Conservation (phyloP, 2,797 vertebrate species). For the Leptoclinus maculatus region DNA sequence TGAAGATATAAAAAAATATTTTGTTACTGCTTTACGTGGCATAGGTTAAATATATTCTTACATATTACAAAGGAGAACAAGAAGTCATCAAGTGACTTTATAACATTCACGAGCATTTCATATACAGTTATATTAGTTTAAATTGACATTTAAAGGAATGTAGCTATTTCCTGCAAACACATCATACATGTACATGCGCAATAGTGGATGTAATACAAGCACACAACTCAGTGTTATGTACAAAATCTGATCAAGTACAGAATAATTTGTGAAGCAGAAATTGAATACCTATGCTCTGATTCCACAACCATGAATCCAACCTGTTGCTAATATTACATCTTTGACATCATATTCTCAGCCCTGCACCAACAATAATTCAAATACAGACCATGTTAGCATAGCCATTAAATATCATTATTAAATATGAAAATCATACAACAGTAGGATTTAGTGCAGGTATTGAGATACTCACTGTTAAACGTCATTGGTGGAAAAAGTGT, state of each 20-base stretch:
- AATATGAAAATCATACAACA: conserved; percentile 73
- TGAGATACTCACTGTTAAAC: conserved; percentile 77
- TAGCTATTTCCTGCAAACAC: conserved; percentile 53
- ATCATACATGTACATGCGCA: conserved; percentile 60
- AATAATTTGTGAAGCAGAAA: conserved; percentile 55
- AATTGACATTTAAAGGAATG: conserved; percentile 52
- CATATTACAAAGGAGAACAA: conserved; percentile 60
- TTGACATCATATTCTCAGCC: conserved; percentile 44
- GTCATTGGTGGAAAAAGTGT: conserved; percentile 64
- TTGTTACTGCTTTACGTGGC: conserved; percentile 60
- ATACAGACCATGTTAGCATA: conserved; percentile 47
- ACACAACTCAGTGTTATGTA: conserved; percentile 51
- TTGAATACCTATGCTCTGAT: conserved; percentile 40
- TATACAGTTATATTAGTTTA: conserved; percentile 66
- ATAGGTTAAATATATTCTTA: conserved; percentile 72
- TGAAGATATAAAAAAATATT: conserved; percentile 54
- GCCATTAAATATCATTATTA: conserved; percentile 81
- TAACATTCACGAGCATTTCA: conserved; percentile 71
- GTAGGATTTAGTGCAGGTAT: conserved; percentile 78
- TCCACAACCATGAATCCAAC: conserved; percentile 35
- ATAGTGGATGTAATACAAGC: conserved; percentile 67
- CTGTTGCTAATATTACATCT: conserved; percentile 30
- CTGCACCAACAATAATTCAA: conserved; percentile 55
- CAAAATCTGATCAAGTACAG: conserved; percentile 68
- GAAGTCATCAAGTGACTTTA: conserved; percentile 52